Evolutionary conservation across 1,140 invertebrate genomes (phyloP).

Genomic region (Anastrepha ludens): DNA sequence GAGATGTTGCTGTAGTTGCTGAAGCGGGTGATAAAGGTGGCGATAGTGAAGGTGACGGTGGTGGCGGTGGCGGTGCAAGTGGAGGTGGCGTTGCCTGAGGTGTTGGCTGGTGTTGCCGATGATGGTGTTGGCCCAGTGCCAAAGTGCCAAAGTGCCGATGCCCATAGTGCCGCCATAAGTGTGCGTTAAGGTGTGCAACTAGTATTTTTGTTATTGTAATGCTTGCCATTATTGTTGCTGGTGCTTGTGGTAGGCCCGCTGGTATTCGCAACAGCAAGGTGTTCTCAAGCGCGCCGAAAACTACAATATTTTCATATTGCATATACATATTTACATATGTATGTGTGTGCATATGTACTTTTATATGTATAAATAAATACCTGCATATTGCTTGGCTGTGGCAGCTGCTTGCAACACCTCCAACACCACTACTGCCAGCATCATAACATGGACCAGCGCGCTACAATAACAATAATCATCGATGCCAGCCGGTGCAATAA

Average conservation of each 20-base stretch:
- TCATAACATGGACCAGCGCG: not conserved
- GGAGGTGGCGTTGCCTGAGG: constrained; percentile 51
- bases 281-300: not conserved
- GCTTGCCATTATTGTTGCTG: not conserved
- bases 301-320: not conserved
- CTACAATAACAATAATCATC: constrained; percentile 50
- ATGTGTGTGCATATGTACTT: not conserved
- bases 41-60: constrained; percentile 38
- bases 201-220: constrained; percentile 45
- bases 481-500: constrained; percentile 4
- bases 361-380: not conserved
- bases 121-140: constrained; percentile 64
- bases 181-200: constrained; percentile 42
- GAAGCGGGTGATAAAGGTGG: constrained; percentile 35
- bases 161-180: constrained; percentile 58
- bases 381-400: not conserved
- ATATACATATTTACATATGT: not conserved
- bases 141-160: constrained; percentile 56
- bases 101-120: constrained; percentile 67
- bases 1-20: constrained; percentile 51
- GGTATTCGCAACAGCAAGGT: constrained; percentile 34
- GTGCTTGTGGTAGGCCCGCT: constrained; percentile 10
- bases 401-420: not conserved
- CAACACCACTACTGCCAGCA: not conserved
- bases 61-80: constrained; percentile 57